These are phyloP conservation scores for Hexactinellida sp. DNA, from an alignment of 37 sponge, comb jelly and placozoan genomes.

Conservation along the genomic window DNA sequence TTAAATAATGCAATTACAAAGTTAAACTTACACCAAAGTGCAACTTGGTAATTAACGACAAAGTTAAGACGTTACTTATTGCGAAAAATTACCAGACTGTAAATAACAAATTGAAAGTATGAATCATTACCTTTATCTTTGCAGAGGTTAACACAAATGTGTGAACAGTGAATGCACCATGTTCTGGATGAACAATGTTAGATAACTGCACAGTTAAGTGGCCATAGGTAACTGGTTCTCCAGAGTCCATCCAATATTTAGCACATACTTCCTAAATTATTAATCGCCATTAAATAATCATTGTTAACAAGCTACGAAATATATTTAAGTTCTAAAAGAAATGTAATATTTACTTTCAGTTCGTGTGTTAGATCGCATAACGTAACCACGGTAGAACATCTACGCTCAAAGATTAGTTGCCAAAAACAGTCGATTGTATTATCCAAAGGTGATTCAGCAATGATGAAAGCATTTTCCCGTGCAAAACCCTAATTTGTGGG, in stretches of 20 bases:
- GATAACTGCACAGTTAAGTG: background rate
- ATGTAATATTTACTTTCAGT: background rate
- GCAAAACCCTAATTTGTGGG: background rate
- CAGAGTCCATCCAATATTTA: slow-evolving; percentile 7
- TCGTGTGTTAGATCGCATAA: background rate
- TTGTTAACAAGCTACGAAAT: background rate
- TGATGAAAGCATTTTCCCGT: background rate
- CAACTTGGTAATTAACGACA: too few species aligned
- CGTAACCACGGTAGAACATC: background rate
- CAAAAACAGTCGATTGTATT: background rate
- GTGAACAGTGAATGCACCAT: slow-evolving; percentile 1
- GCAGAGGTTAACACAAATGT: background rate
- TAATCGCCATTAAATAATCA: background rate
- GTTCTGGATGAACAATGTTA: background rate
- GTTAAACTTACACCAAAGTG: too few species aligned
- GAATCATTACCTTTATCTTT: background rate
- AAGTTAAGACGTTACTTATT: too few species aligned
- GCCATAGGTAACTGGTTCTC: slow-evolving; percentile 5
- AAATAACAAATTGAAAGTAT: background rate
- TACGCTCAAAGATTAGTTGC: background rate
- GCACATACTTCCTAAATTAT: background rate
- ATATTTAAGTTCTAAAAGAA: background rate
- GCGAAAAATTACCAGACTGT: background rate
- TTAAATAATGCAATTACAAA: too few species aligned
- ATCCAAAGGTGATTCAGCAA: background rate